phyloP scores from a whole-genome alignment of 2,888 invertebrate species.

The Kuschelorhynchus macadamiae region DNA sequence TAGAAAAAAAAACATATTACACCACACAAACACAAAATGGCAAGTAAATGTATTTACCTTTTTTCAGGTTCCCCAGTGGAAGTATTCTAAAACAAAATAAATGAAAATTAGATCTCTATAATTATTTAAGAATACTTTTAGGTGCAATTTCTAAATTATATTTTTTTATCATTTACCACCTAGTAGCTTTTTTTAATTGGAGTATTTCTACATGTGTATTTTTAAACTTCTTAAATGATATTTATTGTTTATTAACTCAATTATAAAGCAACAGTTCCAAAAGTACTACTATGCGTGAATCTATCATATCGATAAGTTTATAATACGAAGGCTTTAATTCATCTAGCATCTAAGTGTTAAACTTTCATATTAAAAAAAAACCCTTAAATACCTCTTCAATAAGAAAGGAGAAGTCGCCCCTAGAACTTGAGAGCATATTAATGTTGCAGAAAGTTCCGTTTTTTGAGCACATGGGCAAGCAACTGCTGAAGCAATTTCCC shows the following conservation, averaged over 20 bases:
- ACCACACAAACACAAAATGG: background rate
- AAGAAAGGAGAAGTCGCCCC: constrained; percentile 59
- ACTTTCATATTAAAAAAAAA: too few species aligned
- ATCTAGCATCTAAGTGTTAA: too few species aligned
- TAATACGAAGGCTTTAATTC: too few species aligned
- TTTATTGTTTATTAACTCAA: too few species aligned
- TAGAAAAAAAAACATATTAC: constrained; percentile 14
- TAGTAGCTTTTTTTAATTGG: background rate
- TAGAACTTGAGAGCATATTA: constrained; percentile 55
- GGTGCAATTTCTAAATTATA: background rate
- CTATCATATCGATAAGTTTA: too few species aligned
- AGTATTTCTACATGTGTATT: too few species aligned
- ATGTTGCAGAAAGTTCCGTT: constrained; percentile 57
- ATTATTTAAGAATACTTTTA: background rate
- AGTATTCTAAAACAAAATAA: constrained; percentile 17
- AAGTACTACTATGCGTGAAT: too few species aligned
- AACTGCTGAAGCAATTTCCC: constrained; percentile 71
- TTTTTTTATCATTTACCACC: background rate
- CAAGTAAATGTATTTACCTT: constrained; percentile 17
- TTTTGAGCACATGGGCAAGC: constrained; percentile 65
- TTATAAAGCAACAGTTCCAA: too few species aligned
- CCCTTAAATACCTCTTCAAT: constrained; percentile 62
- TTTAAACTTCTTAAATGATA: too few species aligned
- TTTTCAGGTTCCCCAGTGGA: constrained; percentile 17
- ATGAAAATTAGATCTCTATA: constrained; percentile 1